phyloP scores from a whole-genome alignment of 2,797 vertebrate species.

The Columba guinea region DNA sequence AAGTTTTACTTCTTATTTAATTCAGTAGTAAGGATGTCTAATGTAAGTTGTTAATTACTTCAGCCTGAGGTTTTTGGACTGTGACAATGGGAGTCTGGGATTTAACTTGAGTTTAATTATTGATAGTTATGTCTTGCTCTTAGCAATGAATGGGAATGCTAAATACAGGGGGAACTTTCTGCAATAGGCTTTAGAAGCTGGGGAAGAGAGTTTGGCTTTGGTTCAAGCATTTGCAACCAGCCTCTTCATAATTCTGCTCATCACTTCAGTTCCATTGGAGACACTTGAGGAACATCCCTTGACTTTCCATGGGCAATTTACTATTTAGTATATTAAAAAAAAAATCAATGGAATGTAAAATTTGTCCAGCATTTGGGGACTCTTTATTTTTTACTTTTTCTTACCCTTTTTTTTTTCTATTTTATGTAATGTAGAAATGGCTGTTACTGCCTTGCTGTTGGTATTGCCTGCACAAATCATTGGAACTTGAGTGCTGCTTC shows the following conservation, averaged over 20 bases:
- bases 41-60: not conserved
- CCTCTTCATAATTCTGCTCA: not conserved
- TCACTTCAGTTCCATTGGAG: not conserved
- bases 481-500: not conserved
- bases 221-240: not conserved
- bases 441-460: not conserved
- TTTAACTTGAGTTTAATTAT: not conserved
- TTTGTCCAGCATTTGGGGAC: not conserved
- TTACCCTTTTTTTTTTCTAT: not conserved
- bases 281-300: not conserved
- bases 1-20: not conserved
- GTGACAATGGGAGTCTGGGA: not conserved
- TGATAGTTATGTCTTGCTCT: not conserved
- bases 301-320: not conserved
- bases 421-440: not conserved
- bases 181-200: not conserved
- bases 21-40: not conserved
- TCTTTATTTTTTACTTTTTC: not conserved
- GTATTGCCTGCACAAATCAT: not conserved
- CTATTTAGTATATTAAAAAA: too few species aligned
- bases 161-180: not conserved
- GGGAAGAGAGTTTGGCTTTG: not conserved
- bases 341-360: not conserved
- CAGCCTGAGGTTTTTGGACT: not conserved
- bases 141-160: not conserved